A percentile compares a stretch with the other conserved stretches of the same genome.
Evolutionary conservation across 2,888 invertebrate genomes (phyloP).

Genomic region (Rotaria socialis): DNA sequence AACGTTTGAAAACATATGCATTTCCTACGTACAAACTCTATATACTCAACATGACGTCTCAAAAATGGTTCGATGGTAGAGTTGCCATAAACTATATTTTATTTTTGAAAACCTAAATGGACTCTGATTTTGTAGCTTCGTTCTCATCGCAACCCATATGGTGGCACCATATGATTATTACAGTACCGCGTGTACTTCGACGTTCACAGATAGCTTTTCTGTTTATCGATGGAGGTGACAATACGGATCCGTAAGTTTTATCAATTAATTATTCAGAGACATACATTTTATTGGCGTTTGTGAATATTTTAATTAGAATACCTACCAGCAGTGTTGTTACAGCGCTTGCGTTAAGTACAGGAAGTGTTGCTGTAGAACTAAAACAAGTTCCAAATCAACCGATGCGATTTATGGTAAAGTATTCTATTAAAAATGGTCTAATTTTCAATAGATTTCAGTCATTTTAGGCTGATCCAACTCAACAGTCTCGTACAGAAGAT

Average conservation of each 20-base stretch:
- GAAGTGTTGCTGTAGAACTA: conserved; percentile 49
- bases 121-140: not conserved
- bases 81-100: not conserved
- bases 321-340: not conserved
- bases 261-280: no score
- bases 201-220: conserved; percentile 47
- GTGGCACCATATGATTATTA: conserved; percentile 49
- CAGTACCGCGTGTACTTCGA: conserved; percentile 47
- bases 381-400: conserved; percentile 52
- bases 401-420: conserved; percentile 49
- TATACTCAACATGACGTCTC: not conserved
- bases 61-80: not conserved
- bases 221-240: conserved; percentile 47
- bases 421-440: conserved; percentile 29
- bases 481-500: not conserved
- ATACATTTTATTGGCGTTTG: not conserved
- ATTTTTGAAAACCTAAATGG: no score
- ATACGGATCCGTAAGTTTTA: conserved; percentile 48
- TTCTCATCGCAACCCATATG: conserved; percentile 47
- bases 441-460: not conserved
- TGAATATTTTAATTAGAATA: not conserved
- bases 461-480: conserved; percentile 47
- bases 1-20: no score
- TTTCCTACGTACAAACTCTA: not conserved
- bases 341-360: conserved; percentile 45